Base-by-base conservation (phyloP, 92 coral and sea anemone species). In the Palythoa grandiflora region DNA sequence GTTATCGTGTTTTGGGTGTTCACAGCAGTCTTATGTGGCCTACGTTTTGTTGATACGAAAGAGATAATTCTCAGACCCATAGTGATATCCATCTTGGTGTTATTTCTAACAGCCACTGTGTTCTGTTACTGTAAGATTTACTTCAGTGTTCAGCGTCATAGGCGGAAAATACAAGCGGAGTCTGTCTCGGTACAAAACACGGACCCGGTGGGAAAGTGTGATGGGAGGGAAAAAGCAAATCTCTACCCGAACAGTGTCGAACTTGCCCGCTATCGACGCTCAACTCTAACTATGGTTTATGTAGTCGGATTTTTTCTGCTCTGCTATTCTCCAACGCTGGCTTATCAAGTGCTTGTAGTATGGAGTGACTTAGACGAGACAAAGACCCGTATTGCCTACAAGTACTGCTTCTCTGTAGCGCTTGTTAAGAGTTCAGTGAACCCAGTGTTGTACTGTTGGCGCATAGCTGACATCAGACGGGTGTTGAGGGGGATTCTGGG, bases 401-500 rank as follows among this genome's bases (percentile, higher is more conserved):
- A 81, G 59, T 81, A 66, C 59, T 81, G 86, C 59, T 81, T 81
- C 14, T 81, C 86, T 0, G 86, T 81, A 5, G 86, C 28, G 20
- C 75, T 81, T 71, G 47, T 81, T 13, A 81, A 81, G 61, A 81
- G 86, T 38, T 81, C 86, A 1, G 59, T 81, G 11, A 40, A 81
- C 39, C 86, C 86, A 13, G 6, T 81, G 65, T 48, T 81, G 75
- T 81, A 81, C 19, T 81, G 86, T 51, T 81, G 86, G 86, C 75
- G 86, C 19, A 81, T 81, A 40, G 28, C 75, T 16, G 86, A 81
- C 39, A 81, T 81, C 76, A 81, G 86, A 16, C 75, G 20, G 0
- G 86, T 66, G 60, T 35, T 81, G 39, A 81, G 86, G 6, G 66
- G 44, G 60, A 66, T 81, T 51, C 75, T 81, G 10, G 86, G 44